Percentiles rank a stretch among this genome's conserved stretches.
Evolutionary conservation across 2,888 invertebrate genomes (phyloP).

Genomic region (Augiades crinisus): DNA sequence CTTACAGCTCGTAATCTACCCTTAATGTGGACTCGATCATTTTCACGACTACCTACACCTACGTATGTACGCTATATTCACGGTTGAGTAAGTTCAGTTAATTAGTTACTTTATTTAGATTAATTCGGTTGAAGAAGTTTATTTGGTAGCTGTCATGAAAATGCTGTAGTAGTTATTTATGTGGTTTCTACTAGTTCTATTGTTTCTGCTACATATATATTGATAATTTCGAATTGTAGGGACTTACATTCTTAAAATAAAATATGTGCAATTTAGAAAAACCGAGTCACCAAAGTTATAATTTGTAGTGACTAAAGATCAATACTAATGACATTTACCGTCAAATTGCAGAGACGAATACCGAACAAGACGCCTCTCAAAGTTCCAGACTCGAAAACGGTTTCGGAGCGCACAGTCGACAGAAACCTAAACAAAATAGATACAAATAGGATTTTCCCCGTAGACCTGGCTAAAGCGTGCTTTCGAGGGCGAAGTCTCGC

Average conservation of each 20-base stretch:
- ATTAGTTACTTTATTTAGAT: too few species aligned
- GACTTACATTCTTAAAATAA: too few species aligned
- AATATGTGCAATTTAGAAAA: too few species aligned
- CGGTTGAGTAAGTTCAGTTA: not conserved
- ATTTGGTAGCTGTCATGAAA: too few species aligned
- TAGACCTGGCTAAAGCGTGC: conserved; percentile 21
- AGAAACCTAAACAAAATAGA: conserved; percentile 24
- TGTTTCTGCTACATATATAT: too few species aligned
- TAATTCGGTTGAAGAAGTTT: too few species aligned
- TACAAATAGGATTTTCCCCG: conserved; percentile 22
- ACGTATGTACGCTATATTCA: conserved; percentile 3
- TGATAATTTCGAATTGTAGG: too few species aligned
- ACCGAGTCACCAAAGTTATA: conserved; percentile 10
- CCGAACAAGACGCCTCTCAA: conserved; percentile 14
- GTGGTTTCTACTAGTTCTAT: too few species aligned
- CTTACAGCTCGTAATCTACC: conserved; percentile 34
- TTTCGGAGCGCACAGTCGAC: conserved; percentile 18
- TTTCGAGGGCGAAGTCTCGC: conserved; percentile 32
- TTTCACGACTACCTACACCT: conserved; percentile 14
- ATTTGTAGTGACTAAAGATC: conserved; percentile 21
- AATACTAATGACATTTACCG: conserved; percentile 21
- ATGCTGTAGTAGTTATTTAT: too few species aligned
- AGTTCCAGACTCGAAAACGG: conserved; percentile 20
- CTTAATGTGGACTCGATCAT: conserved; percentile 34
- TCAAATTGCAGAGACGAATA: conserved; percentile 23